Conservation (phyloP, 2,888 invertebrate genomes). For the Drosophila peninsularis region DNA sequence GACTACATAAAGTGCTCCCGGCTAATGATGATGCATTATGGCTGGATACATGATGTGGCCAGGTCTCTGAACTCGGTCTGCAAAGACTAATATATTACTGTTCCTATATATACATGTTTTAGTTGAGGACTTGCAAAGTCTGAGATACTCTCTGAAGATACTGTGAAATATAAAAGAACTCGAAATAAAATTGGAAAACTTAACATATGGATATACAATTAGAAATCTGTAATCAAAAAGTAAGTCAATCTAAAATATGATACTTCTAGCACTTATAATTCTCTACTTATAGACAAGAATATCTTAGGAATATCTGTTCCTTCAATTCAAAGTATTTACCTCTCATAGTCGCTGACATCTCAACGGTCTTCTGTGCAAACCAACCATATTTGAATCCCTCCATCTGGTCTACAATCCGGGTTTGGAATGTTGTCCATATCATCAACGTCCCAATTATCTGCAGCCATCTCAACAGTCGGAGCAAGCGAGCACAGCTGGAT, state of each 20-base stretch:
- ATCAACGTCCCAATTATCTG: constrained; percentile 57
- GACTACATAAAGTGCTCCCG: constrained; percentile 30
- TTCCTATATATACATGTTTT: not conserved
- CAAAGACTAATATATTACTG: not conserved
- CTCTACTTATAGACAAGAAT: no score
- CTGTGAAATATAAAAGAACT: no score
- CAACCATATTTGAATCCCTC: constrained; percentile 6
- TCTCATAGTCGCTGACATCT: no score
- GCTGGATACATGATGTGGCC: constrained; percentile 15
- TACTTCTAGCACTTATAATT: no score
- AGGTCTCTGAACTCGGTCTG: constrained; percentile 1
- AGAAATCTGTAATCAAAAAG: not conserved
- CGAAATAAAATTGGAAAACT: no score
- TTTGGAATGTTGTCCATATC: constrained; percentile 14
- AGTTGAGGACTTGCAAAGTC: no score
- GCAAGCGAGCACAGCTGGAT: constrained; percentile 68
- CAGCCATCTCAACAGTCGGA: constrained; percentile 49
- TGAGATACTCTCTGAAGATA: no score
- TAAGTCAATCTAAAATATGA: not conserved
- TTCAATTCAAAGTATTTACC: no score
- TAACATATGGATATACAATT: no score
- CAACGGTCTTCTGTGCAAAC: no score
- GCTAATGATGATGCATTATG: constrained; percentile 77
- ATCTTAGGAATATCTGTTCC: no score
- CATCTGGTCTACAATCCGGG: constrained; percentile 5